phyloP scores from a whole-genome alignment of 2,113 vertebrate genomes.

The Polypterus bichir region DNA sequence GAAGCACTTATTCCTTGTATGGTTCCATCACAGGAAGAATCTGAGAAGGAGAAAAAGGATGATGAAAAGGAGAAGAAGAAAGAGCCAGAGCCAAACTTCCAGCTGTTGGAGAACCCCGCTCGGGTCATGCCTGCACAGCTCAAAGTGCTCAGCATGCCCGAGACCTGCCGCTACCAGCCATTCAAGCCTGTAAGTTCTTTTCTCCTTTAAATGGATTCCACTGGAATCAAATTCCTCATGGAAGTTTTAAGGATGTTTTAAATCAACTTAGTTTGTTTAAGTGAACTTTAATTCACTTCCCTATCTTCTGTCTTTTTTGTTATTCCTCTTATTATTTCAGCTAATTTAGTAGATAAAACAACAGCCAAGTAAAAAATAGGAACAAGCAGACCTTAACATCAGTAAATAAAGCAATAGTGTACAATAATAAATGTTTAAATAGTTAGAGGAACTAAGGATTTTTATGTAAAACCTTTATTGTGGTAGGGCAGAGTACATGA shows the following conservation, averaged over 20 bases:
- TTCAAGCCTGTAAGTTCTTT: constrained; percentile 78
- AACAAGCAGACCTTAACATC: too few relatives aligned
- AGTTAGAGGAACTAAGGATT: too few relatives aligned
- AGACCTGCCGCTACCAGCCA: constrained; percentile 87
- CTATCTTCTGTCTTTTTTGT: background rate
- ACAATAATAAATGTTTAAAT: too few relatives aligned
- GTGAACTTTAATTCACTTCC: background rate
- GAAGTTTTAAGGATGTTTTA: background rate
- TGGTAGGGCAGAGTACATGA: too few relatives aligned
- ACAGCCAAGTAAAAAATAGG: too few relatives aligned
- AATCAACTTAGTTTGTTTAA: background rate
- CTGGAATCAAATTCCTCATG: background rate
- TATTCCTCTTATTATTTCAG: too few relatives aligned
- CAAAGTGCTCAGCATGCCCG: constrained; percentile 87
- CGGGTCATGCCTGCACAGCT: constrained; percentile 94
- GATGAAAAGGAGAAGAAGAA: constrained; percentile 93
- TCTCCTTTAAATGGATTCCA: background rate
- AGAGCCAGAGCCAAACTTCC: constrained; percentile 87
- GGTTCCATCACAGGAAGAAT: constrained; percentile 32
- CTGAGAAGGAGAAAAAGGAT: constrained; percentile 73
- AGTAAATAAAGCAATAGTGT: too few relatives aligned
- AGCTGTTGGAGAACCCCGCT: constrained; percentile 89
- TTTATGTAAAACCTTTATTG: too few relatives aligned
- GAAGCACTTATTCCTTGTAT: too few relatives aligned
- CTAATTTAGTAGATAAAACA: too few relatives aligned